phyloP scores from a whole-genome alignment of 53 echinoderm and acorn worm species.

The Temnopleurus reevesii region DNA sequence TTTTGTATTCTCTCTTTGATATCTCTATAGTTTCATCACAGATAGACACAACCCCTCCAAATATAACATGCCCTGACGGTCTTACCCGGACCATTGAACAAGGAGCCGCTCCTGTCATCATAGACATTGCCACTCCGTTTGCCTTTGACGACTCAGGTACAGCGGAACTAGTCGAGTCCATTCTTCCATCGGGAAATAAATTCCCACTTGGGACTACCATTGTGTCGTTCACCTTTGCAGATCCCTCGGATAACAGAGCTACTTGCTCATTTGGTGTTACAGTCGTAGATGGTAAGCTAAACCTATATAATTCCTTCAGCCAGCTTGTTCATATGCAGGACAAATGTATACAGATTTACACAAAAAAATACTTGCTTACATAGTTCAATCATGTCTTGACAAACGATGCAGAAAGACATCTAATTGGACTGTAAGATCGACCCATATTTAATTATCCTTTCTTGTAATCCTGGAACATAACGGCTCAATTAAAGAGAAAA shows the following conservation, averaged over 20 bases:
- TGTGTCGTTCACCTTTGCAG: neutral
- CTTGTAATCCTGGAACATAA: too few species aligned
- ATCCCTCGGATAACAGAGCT: neutral
- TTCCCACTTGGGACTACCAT: neutral
- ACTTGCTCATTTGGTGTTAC: neutral
- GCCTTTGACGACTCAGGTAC: neutral
- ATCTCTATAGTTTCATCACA: neutral
- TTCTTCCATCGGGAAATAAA: neutral
- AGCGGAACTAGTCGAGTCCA: neutral
- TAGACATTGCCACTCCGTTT: neutral
- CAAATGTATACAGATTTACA: too few species aligned
- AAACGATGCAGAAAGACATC: too few species aligned
- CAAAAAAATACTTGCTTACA: too few species aligned
- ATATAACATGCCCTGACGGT: neutral
- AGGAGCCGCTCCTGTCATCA: neutral
- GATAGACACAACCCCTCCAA: neutral
- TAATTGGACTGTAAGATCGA: too few species aligned
- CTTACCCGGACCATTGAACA: neutral
- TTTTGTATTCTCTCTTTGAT: too few species aligned
- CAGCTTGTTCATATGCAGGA: too few species aligned
- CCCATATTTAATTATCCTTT: too few species aligned
- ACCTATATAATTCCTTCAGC: too few species aligned
- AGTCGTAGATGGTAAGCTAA: neutral
- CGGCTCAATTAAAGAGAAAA: too few species aligned
- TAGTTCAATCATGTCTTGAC: too few species aligned